These are phyloP conservation scores for Sinhomidia bicolor DNA, from an alignment of 2,888 invertebrate genomes.

Conservation along the genomic window DNA sequence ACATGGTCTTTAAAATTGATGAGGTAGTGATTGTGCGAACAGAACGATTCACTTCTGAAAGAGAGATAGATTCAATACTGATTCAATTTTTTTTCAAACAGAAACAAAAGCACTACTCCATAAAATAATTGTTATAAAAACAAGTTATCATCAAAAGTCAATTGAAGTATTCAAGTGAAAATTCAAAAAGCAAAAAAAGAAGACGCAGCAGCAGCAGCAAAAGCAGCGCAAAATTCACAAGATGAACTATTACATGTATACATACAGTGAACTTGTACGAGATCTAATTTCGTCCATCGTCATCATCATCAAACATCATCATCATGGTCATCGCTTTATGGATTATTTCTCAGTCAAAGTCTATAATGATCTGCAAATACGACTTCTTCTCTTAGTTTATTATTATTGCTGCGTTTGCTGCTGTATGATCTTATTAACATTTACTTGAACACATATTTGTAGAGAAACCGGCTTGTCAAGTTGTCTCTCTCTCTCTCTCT, in stretches of 20 bases:
- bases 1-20: not conserved
- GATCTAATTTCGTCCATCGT: constrained; percentile 59
- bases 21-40: not conserved
- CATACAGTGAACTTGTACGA: not conserved
- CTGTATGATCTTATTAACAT: constrained; percentile 55
- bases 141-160: constrained; percentile 43
- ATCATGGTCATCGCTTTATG: constrained; percentile 13
- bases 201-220: too few species aligned
- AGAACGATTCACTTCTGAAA: too few species aligned
- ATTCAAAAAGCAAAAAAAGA: not conserved
- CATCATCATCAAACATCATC: constrained; percentile 30
- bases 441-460: constrained; percentile 66
- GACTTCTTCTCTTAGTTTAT: constrained; percentile 7
- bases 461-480: constrained; percentile 73
- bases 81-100: not conserved
- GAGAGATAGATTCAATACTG: not conserved
- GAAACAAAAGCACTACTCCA: constrained; percentile 11
- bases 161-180: not conserved
- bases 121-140: constrained; percentile 4
- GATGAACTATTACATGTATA: not conserved
- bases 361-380: constrained; percentile 37
- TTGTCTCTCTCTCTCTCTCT: constrained; percentile 1
- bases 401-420: not conserved
- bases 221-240: not conserved
- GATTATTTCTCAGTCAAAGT: constrained; percentile 18